Evolutionary conservation across 2,888 invertebrate genomes (phyloP).

Genomic region (Ornithoptera priamus): DNA sequence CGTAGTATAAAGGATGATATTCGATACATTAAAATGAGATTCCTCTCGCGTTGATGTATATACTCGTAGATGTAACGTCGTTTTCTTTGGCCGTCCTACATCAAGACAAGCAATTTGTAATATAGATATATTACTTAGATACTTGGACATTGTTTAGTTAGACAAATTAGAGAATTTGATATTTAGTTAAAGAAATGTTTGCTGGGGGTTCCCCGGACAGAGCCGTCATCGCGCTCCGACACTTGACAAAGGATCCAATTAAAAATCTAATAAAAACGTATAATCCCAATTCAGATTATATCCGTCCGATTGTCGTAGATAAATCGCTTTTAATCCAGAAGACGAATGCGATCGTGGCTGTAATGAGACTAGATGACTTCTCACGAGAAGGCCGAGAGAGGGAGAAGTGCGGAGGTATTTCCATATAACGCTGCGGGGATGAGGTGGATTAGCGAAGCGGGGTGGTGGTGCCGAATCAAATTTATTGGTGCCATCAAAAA

Average conservation of each 20-base stretch:
- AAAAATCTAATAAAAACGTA: constrained; percentile 22
- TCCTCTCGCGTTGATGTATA: no score
- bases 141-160: no score
- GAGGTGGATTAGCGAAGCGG: neutral
- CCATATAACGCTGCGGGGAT: neutral
- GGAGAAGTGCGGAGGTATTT: constrained; percentile 9
- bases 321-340: constrained; percentile 26
- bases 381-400: neutral
- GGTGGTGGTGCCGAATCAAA: neutral
- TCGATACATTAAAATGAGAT: no score
- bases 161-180: no score
- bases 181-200: no score
- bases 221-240: neutral
- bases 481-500: constrained; percentile 2
- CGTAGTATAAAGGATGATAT: no score
- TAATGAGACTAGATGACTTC: constrained; percentile 25
- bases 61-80: no score
- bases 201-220: no score
- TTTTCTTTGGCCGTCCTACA: no score
- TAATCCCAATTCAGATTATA: constrained; percentile 15
- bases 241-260: constrained; percentile 27
- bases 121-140: no score
- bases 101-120: no score
- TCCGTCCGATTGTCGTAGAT: constrained; percentile 24
- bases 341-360: constrained; percentile 17